These are phyloP conservation scores for Drosophila siamana DNA, from an alignment of 2,888 invertebrate genomes.

Conservation along the genomic window DNA sequence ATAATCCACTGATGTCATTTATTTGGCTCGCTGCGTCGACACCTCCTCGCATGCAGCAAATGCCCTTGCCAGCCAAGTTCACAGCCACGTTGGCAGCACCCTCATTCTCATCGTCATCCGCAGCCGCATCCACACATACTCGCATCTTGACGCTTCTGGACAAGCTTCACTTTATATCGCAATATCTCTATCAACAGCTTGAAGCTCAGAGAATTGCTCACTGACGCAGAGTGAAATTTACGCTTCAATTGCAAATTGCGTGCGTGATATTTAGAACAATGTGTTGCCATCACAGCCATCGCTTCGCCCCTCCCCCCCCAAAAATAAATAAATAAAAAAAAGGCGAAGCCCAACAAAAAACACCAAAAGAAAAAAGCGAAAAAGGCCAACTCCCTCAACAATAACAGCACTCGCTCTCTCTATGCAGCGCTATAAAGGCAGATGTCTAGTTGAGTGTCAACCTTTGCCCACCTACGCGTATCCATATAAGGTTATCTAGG, in stretches of 20 bases:
- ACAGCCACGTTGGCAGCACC: conserved; percentile 17
- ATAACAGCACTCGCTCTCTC: conserved; percentile 33
- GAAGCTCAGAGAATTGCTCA: conserved; percentile 70
- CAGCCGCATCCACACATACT: too few species aligned
- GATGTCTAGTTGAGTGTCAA: conserved; percentile 46
- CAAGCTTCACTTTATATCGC: conserved; percentile 48
- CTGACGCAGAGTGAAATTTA: conserved; percentile 73
- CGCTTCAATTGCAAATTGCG: conserved; percentile 78
- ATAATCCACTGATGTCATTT: conserved; percentile 81
- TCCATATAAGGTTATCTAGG: conserved; percentile 26
- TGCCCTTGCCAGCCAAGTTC: neutral
- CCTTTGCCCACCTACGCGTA: conserved; percentile 32
- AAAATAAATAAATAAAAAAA: conserved; percentile 6
- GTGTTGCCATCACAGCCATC: conserved; percentile 64
- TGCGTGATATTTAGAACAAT: conserved; percentile 74
- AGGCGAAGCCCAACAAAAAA: neutral
- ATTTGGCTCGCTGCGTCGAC: conserved; percentile 64
- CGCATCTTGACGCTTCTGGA: conserved; percentile 14
- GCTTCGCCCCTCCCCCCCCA: conserved; percentile 29
- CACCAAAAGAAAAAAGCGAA: conserved; percentile 5
- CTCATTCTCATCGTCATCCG: neutral
- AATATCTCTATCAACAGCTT: conserved; percentile 72
- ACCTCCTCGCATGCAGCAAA: conserved; percentile 24
- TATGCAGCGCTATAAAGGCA: conserved; percentile 23
- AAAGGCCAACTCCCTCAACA: conserved; percentile 49